Conservation (phyloP, 2,797 vertebrate species). For the Phoeniculus purpureus region DNA sequence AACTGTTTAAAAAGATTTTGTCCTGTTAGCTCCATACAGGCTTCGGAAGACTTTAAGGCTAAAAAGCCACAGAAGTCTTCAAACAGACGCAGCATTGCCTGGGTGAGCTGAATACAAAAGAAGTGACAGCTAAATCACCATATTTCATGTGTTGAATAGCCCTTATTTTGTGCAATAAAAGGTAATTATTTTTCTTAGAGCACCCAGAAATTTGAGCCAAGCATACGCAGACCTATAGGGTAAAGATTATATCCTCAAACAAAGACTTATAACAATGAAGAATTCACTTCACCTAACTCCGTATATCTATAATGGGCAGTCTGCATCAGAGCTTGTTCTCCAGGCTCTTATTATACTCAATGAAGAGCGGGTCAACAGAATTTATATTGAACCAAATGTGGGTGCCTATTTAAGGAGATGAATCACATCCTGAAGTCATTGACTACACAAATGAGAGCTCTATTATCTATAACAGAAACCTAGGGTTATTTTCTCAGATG, state of each 20-base stretch:
- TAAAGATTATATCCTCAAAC: not conserved
- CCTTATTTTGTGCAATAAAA: not conserved
- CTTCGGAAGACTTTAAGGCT: not conserved
- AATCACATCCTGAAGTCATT: slow-evolving; percentile 22
- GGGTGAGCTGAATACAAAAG: not conserved
- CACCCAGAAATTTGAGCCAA: not conserved
- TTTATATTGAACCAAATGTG: not conserved
- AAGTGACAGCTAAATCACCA: not conserved
- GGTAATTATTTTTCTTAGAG: not conserved
- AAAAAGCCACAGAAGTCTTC: not conserved
- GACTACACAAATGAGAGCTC: not conserved
- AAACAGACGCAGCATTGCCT: not conserved
- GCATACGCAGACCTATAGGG: not conserved
- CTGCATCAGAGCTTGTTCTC: not conserved
- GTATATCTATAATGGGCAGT: not conserved
- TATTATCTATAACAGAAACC: not conserved
- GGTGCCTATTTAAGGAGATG: not conserved
- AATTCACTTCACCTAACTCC: not conserved
- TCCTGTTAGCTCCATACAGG: not conserved
- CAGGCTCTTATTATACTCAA: not conserved
- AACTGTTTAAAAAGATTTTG: not conserved
- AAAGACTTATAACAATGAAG: not conserved
- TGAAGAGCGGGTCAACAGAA: not conserved
- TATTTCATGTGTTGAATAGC: accelerated
- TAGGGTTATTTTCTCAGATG: not conserved